These are phyloP conservation scores for Scaptomyza hsui DNA, from an alignment of 1,140 invertebrate species.

Conservation along the genomic window DNA sequence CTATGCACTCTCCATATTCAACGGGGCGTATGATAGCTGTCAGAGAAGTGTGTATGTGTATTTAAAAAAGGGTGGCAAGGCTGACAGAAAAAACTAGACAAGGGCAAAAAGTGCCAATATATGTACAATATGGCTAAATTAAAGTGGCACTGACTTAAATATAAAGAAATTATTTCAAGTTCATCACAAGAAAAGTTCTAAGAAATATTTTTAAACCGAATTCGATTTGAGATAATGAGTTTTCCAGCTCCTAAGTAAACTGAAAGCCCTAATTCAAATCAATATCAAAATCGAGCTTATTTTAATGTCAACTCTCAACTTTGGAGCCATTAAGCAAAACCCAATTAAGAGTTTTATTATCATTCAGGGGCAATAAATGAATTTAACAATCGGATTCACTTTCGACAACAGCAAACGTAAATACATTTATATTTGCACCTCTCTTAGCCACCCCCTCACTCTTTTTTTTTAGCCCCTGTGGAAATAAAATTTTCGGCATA, in stretches of 20 bases:
- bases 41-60: not conserved
- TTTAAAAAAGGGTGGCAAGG: not conserved
- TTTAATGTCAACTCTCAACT: not conserved
- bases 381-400: conserved; percentile 30
- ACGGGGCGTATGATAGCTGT: not conserved
- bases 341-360: conserved; percentile 13
- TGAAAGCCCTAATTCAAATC: too few relatives aligned
- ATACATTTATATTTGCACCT: conserved; percentile 30
- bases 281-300: not conserved
- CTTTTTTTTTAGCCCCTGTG: conserved; percentile 13
- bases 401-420: conserved; percentile 26
- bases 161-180: too few relatives aligned
- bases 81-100: not conserved
- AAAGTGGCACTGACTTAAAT: too few relatives aligned
- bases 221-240: too few relatives aligned
- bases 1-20: not conserved
- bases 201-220: too few relatives aligned
- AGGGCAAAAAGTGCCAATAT: not conserved
- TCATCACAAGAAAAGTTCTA: too few relatives aligned
- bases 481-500: conserved; percentile 63
- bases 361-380: conserved; percentile 16
- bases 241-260: too few relatives aligned
- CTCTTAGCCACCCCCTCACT: not conserved
- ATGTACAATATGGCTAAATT: too few relatives aligned
- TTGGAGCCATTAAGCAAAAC: conserved; percentile 5